These are phyloP conservation scores for Corynorhinus townsendii DNA, from an alignment of 2,113 vertebrate genomes.

Conservation along the genomic window DNA sequence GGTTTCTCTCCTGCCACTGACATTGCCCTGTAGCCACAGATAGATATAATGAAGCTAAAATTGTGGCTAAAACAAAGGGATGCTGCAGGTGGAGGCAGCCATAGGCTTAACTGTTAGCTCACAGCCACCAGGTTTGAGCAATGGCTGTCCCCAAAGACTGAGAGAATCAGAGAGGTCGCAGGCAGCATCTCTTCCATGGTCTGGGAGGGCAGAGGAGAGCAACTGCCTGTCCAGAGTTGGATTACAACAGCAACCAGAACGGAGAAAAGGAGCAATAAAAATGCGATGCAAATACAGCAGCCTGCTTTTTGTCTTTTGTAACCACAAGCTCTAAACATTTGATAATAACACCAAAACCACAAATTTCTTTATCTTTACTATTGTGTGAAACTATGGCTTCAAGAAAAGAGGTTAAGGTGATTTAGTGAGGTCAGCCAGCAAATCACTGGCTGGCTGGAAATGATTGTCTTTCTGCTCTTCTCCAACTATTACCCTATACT, in stretches of 20 bases:
- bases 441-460: background rate
- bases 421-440: slow-evolving; percentile 34
- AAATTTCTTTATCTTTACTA: slow-evolving; percentile 31
- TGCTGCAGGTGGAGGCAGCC: background rate
- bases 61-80: background rate
- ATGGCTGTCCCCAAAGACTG: background rate
- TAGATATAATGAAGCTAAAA: background rate
- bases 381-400: slow-evolving; percentile 44
- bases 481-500: background rate
- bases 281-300: background rate
- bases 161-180: background rate
- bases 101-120: background rate
- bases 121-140: background rate
- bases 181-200: background rate
- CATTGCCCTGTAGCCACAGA: background rate
- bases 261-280: background rate
- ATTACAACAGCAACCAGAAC: background rate
- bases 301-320: slow-evolving; percentile 19
- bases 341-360: slow-evolving; percentile 40
- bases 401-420: slow-evolving; percentile 43
- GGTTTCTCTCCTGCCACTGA: background rate
- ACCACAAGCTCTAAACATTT: slow-evolving; percentile 36
- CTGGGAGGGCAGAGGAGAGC: background rate
- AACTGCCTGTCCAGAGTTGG: background rate
- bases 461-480: background rate